Percentiles rank a stretch among this genome's conserved stretches.
These are phyloP conservation scores for Adelphocoris suturalis DNA, from an alignment of 2,888 invertebrate species.

Conservation along the genomic window DNA sequence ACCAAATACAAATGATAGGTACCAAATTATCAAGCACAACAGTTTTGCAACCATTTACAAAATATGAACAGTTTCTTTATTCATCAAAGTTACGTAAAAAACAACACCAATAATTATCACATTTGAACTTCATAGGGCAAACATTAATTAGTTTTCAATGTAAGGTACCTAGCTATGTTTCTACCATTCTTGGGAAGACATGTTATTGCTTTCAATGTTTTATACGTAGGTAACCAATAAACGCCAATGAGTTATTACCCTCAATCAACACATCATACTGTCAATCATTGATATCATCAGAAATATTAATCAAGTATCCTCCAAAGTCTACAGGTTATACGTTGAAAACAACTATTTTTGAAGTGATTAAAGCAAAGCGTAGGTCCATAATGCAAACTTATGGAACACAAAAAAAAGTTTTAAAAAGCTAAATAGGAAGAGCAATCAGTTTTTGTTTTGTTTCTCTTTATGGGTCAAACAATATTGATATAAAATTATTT, in stretches of 20 bases:
- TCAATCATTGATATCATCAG: not conserved
- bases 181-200: slow-evolving; percentile 58
- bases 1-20: not conserved
- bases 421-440: too few species aligned
- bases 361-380: too few species aligned
- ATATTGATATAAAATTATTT: too few species aligned
- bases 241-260: not conserved
- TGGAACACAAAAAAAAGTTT: too few species aligned
- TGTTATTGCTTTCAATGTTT: slow-evolving; percentile 58
- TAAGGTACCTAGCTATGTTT: not conserved
- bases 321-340: too few species aligned
- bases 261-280: not conserved
- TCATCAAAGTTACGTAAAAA: slow-evolving; percentile 1
- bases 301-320: not conserved
- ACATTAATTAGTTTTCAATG: slow-evolving; percentile 31
- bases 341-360: too few species aligned
- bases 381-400: too few species aligned
- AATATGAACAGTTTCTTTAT: not conserved
- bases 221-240: slow-evolving; percentile 8
- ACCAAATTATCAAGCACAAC: not conserved
- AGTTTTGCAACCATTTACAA: slow-evolving; percentile 9
- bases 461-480: too few species aligned
- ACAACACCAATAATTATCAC: slow-evolving; percentile 48
- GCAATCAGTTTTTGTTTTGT: too few species aligned
- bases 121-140: slow-evolving; percentile 31